phyloP scores from a whole-genome alignment of 2,888 invertebrate species.

The Cerastis rubricosa region DNA sequence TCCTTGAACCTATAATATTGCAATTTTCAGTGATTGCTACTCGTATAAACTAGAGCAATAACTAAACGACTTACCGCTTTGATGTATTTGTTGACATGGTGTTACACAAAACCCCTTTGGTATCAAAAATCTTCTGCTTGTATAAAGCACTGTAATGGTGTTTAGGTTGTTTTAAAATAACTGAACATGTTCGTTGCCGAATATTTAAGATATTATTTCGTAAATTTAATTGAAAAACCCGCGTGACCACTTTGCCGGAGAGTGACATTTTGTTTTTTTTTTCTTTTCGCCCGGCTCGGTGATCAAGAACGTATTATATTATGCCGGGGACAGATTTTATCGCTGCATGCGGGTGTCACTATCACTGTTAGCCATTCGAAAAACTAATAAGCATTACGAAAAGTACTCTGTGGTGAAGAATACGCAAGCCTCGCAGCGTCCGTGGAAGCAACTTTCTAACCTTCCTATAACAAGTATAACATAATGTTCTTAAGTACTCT shows the following conservation, averaged over 20 bases:
- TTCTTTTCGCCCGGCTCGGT: background rate
- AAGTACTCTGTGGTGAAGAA: background rate
- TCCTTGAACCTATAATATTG: background rate
- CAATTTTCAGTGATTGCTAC: background rate
- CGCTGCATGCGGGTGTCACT: background rate
- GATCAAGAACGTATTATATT: background rate
- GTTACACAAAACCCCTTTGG: background rate
- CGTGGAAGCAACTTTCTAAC: background rate
- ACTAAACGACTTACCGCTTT: slow-evolving; percentile 59
- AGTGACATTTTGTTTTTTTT: slow-evolving; percentile 73
- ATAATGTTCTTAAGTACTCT: background rate
- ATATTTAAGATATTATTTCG: slow-evolving; percentile 65
- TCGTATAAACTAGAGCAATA: slow-evolving; percentile 30
- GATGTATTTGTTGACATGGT: slow-evolving; percentile 44
- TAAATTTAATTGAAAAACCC: slow-evolving; percentile 74
- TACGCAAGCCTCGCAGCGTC: background rate
- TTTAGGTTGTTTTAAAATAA: slow-evolving; percentile 34
- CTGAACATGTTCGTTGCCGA: slow-evolving; percentile 67
- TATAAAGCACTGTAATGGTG: slow-evolving; percentile 18
- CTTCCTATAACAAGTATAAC: too few relatives aligned
- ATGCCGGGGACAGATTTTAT: background rate
- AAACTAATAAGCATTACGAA: too few relatives aligned
- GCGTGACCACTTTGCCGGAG: slow-evolving; percentile 75
- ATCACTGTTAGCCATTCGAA: background rate
- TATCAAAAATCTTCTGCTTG: slow-evolving; percentile 9